Conservation (phyloP, 2,113 vertebrate species). For the Neolamprologus brichardi region DNA sequence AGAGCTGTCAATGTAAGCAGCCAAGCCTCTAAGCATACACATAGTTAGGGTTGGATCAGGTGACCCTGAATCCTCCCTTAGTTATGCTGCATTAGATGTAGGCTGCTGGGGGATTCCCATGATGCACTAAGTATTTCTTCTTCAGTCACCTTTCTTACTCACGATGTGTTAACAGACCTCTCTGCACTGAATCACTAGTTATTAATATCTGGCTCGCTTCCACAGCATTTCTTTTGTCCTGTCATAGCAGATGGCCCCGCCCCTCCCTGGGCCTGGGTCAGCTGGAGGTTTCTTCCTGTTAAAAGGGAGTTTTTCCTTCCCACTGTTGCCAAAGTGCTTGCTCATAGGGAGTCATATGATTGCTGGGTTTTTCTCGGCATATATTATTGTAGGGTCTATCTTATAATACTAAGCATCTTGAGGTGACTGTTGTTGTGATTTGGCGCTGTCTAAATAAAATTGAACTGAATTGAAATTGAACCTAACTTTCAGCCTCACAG, state of each 20-base stretch:
- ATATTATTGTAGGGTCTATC: accelerated
- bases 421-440: accelerated
- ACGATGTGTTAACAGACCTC: neutral
- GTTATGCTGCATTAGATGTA: neutral
- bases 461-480: neutral
- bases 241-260: neutral
- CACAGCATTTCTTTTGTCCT: neutral
- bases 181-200: neutral
- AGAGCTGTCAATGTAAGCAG: neutral
- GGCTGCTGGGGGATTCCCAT: neutral
- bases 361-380: neutral
- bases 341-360: neutral
- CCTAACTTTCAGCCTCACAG: neutral
- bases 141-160: neutral
- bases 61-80: neutral
- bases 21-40: neutral
- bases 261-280: neutral
- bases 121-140: neutral
- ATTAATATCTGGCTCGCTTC: neutral
- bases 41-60: neutral
- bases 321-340: neutral
- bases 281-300: neutral
- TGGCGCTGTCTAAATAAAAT: neutral
- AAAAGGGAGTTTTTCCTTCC: neutral
- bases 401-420: neutral